These are phyloP conservation scores for Myoxocephalus aenaeus DNA, from an alignment of 2,797 vertebrate species.

Conservation along the genomic window DNA sequence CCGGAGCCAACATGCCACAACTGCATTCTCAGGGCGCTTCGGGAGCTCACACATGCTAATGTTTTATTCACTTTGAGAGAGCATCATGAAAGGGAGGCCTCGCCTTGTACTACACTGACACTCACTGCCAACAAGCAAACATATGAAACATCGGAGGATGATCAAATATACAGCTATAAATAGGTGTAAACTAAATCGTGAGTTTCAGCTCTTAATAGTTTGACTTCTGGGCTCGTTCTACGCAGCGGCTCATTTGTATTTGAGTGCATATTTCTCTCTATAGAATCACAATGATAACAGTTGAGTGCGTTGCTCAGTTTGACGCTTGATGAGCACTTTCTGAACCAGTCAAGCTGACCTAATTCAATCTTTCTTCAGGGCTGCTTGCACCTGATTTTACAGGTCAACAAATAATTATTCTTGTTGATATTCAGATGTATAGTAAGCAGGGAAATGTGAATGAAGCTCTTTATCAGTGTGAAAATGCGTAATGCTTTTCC, in stretches of 20 bases:
- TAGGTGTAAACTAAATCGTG: neutral
- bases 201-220: neutral
- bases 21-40: slow-evolving; percentile 43
- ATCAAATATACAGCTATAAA: slow-evolving; percentile 56
- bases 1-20: slow-evolving; percentile 71
- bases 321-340: slow-evolving; percentile 69
- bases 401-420: slow-evolving; percentile 45
- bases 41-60: slow-evolving; percentile 75
- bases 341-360: slow-evolving; percentile 63
- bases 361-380: slow-evolving; percentile 57
- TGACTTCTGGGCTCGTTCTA: slow-evolving; percentile 2
- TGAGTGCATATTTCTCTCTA: slow-evolving; percentile 29
- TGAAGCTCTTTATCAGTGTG: neutral
- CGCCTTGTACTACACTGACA: slow-evolving; percentile 73
- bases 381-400: slow-evolving; percentile 59
- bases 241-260: slow-evolving; percentile 8
- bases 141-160: slow-evolving; percentile 75
- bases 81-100: slow-evolving; percentile 73
- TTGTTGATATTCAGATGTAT: slow-evolving; percentile 19
- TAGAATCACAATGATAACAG: slow-evolving; percentile 37
- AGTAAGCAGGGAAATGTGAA: slow-evolving; percentile 9
- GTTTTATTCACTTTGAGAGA: slow-evolving; percentile 86
- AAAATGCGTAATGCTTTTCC: neutral
- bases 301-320: slow-evolving; percentile 40
- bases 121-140: slow-evolving; percentile 75